Conservation (phyloP, 2,113 vertebrate species). For the Callorhinus ursinus region DNA sequence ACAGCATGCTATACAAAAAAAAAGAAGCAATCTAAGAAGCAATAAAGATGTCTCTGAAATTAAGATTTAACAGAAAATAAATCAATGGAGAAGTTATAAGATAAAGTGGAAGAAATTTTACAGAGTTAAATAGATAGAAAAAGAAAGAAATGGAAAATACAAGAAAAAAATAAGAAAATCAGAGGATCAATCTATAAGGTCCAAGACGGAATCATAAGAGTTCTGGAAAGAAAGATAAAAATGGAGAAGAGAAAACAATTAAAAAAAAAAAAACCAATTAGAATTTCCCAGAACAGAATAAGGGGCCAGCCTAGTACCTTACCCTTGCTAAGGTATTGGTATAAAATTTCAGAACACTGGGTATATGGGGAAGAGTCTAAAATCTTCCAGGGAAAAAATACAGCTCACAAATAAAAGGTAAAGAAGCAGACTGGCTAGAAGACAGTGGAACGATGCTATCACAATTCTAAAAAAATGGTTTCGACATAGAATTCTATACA, state of each 20-base stretch:
- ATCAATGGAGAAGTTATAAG: neutral
- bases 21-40: neutral
- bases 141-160: neutral
- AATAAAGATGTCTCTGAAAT: neutral
- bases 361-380: neutral
- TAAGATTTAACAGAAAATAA: neutral
- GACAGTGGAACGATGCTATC: neutral
- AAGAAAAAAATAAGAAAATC: slow-evolving; percentile 6
- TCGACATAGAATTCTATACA: neutral
- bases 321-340: neutral
- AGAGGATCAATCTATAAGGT: neutral
- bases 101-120: neutral
- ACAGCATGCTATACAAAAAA: neutral
- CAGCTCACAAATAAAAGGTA: neutral
- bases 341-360: neutral
- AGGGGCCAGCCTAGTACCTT: neutral
- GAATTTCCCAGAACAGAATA: neutral
- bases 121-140: neutral
- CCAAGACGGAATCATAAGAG: neutral
- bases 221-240: slow-evolving; percentile 36
- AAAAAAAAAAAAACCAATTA: neutral
- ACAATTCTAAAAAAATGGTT: neutral
- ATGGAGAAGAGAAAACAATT: neutral
- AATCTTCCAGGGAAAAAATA: neutral
- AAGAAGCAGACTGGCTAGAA: neutral